Base-by-base conservation (phyloP, 2,888 invertebrate genomes). In the Watsonalla cultraria region DNA sequence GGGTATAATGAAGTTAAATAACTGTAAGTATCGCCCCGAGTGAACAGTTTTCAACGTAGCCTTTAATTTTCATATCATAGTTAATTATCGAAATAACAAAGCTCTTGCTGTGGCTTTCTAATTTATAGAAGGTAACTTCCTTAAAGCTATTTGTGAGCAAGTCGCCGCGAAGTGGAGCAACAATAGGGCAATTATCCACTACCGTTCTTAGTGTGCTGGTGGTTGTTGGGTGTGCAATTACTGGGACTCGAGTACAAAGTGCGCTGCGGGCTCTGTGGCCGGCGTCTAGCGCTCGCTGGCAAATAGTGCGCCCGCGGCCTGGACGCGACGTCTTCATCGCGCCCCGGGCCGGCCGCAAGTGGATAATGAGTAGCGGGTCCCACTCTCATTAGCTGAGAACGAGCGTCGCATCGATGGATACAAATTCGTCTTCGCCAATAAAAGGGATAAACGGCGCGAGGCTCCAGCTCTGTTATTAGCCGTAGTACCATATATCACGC, bases 311-410 rank as follows among this genome's bases (percentile, higher is more conserved):
- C 86, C 84, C 74, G 80, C 78, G 84, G 85, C 74, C 79, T 78
- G 84, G 84, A 72, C 64, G 77, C 82, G 84, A 86, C 86, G 87
- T 84, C 87, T 87, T 86, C 87, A 86, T 86, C 79, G 79, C 80
- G 84, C 87, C 83, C 65, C 77, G 73, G 83, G 87, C 84, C 60
- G 74, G 70, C 79, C 76, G 76, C 82, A 88, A 89, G 86, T 89
- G 87, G 90, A 89, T 89, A 90, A 90, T 90, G 82, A 88, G 82
- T 85, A 84, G 84, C 83, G 81, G 86, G 90, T 83, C 83, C 84
- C 68, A 80, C 82, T 74, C 88, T 90, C 90, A 90, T 90, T 90
- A 90, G 84, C 80, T 74, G 79, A 78, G 84, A 80, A 77, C 82
- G 78, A 83, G 76, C 82, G 77, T 84, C 84, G 86, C 80, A 69